Conservation (phyloP, 2,888 invertebrate species). For the Ischnus inquisitorius region DNA sequence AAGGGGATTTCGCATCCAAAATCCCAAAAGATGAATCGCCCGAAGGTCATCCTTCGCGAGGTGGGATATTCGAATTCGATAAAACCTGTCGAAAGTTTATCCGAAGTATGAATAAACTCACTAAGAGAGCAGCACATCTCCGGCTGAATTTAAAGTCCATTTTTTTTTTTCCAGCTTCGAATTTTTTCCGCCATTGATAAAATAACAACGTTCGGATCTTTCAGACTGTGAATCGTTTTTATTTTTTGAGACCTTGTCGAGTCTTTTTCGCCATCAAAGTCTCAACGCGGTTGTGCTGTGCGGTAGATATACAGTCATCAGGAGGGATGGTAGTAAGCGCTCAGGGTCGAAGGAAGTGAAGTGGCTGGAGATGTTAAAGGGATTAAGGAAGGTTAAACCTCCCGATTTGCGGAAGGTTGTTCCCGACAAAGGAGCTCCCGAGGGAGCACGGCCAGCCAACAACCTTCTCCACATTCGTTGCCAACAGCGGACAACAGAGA, state of each 20-base stretch:
- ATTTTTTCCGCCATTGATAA: constrained; percentile 4
- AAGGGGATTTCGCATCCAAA: constrained; percentile 64
- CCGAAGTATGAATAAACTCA: constrained; percentile 65
- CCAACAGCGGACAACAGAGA: not conserved
- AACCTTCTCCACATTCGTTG: not conserved
- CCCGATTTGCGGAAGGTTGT: not conserved
- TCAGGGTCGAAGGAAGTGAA: not conserved
- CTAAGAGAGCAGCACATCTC: constrained; percentile 41
- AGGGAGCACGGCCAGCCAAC: not conserved
- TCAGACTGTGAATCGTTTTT: not conserved
- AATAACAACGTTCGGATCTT: constrained; percentile 8
- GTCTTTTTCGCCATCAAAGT: not conserved
- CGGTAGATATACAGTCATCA: not conserved
- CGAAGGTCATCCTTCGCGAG: constrained; percentile 46
- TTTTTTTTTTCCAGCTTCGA: constrained; percentile 7
- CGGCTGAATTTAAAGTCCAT: constrained; percentile 12
- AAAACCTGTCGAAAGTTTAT: constrained; percentile 57
- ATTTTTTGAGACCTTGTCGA: not conserved
- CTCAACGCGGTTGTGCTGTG: not conserved
- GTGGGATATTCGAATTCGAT: constrained; percentile 64
- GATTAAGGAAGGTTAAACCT: constrained; percentile 28
- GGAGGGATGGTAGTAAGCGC: constrained; percentile 5
- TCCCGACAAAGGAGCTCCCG: not conserved
- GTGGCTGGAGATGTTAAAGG: constrained; percentile 1
- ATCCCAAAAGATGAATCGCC: constrained; percentile 64